Evolutionary conservation across 1,140 invertebrate genomes (phyloP).

Genomic region (Pogonomyrmex barbatus): DNA sequence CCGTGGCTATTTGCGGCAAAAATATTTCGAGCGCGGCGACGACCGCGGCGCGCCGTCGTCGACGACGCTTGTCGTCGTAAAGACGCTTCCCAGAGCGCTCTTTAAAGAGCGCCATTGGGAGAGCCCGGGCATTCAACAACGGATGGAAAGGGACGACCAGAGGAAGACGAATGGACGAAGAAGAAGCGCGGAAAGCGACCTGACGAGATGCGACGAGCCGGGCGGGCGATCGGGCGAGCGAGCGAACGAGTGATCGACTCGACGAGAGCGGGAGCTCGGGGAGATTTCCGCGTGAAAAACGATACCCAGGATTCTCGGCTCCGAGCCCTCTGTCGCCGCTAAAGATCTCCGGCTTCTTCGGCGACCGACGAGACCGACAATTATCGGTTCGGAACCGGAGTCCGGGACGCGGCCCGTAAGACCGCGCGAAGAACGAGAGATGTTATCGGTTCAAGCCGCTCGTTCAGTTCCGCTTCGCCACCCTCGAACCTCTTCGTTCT

Average conservation of each 20-base stretch:
- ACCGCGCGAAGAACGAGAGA: conserved; percentile 52
- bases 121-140: conserved; percentile 24
- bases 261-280: conserved; percentile 25
- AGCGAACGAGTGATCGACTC: conserved; percentile 43
- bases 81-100: conserved; percentile 52
- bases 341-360: conserved; percentile 47
- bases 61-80: conserved; percentile 44
- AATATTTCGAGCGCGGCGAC: conserved; percentile 51
- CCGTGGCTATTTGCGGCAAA: conserved; percentile 45
- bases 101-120: conserved; percentile 62
- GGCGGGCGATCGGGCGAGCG: background rate
- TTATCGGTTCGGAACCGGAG: conserved; percentile 48
- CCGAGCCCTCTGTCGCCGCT: conserved; percentile 35
- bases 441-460: conserved; percentile 27
- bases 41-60: conserved; percentile 5
- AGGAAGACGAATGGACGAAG: conserved; percentile 13
- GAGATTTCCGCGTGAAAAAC: conserved; percentile 66
- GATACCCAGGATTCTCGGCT: conserved; percentile 54
- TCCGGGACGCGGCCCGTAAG: conserved; percentile 23
- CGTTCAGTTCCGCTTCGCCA: conserved; percentile 29
- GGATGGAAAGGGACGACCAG: conserved; percentile 28
- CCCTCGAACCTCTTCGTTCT: conserved; percentile 21
- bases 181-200: conserved; percentile 51
- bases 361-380: conserved; percentile 58
- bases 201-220: conserved; percentile 32